Percentiles rank a stretch among this genome's conserved stretches.
These are phyloP conservation scores for Epinotia brunnichana DNA, from an alignment of 2,888 invertebrate genomes.

Conservation along the genomic window DNA sequence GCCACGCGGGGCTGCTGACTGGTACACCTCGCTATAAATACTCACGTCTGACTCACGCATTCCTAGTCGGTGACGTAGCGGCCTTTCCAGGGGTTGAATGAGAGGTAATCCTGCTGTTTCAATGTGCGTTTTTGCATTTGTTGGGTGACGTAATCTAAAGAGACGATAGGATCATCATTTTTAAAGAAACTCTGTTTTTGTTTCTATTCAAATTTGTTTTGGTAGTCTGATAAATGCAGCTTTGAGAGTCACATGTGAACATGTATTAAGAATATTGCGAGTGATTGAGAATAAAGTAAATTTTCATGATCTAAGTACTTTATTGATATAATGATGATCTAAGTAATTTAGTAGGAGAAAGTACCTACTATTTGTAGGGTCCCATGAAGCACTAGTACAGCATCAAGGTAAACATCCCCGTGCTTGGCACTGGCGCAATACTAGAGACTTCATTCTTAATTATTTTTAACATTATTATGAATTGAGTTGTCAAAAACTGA, in stretches of 20 bases:
- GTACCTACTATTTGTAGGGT: no score
- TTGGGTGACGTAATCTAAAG: conserved; percentile 47
- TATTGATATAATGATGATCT: no score
- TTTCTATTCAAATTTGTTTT: background rate
- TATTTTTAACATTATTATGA: no score
- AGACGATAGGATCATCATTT: conserved; percentile 17
- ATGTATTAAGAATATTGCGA: background rate
- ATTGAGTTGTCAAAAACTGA: no score
- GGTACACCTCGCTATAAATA: conserved; percentile 55
- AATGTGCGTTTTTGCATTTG: conserved; percentile 53
- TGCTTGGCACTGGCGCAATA: no score
- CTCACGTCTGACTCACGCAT: conserved; percentile 60
- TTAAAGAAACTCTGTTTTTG: conserved; percentile 22
- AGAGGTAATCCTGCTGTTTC: conserved; percentile 54
- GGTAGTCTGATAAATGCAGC: background rate
- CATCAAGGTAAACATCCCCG: no score
- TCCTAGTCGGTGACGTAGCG: conserved; percentile 59
- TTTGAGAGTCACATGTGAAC: background rate
- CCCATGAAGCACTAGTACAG: no score
- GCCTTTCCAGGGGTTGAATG: conserved; percentile 63
- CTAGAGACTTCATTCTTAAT: no score
- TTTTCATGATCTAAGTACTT: background rate
- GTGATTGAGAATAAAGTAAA: background rate
- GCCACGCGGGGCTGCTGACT: conserved; percentile 44
- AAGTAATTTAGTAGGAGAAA: no score